These are phyloP conservation scores for Ophion ventricosus DNA, from an alignment of 2,888 invertebrate species.

Conservation along the genomic window DNA sequence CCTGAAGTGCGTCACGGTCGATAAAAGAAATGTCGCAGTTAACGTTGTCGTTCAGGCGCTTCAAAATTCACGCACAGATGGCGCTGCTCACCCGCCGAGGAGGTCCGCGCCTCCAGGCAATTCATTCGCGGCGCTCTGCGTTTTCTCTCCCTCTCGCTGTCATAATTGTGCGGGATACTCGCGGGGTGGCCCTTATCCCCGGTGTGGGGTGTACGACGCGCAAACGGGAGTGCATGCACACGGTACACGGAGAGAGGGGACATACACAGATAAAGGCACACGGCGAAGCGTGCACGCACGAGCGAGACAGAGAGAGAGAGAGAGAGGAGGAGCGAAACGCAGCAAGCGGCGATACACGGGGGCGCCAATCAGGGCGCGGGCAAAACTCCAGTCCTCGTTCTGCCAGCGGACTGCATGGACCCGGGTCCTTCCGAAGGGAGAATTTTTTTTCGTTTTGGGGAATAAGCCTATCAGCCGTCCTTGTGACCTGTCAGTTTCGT, in stretches of 20 bases:
- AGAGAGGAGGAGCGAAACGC: slow-evolving; percentile 5
- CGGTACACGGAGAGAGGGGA: slow-evolving; percentile 6
- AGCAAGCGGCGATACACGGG: slow-evolving; percentile 9
- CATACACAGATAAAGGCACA: background rate
- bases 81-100: background rate
- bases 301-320: background rate
- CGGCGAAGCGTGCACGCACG: background rate
- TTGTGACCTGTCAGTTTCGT: slow-evolving; percentile 62
- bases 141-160: slow-evolving; percentile 28
- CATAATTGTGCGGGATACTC: slow-evolving; percentile 39
- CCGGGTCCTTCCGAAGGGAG: slow-evolving; percentile 39
- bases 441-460: slow-evolving; percentile 21
- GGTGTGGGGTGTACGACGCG: slow-evolving; percentile 28
- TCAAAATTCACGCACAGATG: background rate
- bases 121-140: background rate
- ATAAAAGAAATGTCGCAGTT: background rate
- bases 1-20: background rate
- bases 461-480: slow-evolving; percentile 43
- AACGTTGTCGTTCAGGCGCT: background rate
- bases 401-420: slow-evolving; percentile 47
- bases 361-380: slow-evolving; percentile 62
- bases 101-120: slow-evolving; percentile 8
- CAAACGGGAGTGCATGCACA: slow-evolving; percentile 41
- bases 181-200: slow-evolving; percentile 26
- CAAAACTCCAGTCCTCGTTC: slow-evolving; percentile 58